These are phyloP conservation scores for Indicator indicator DNA, from an alignment of 2,113 vertebrate species.

Conservation along the genomic window DNA sequence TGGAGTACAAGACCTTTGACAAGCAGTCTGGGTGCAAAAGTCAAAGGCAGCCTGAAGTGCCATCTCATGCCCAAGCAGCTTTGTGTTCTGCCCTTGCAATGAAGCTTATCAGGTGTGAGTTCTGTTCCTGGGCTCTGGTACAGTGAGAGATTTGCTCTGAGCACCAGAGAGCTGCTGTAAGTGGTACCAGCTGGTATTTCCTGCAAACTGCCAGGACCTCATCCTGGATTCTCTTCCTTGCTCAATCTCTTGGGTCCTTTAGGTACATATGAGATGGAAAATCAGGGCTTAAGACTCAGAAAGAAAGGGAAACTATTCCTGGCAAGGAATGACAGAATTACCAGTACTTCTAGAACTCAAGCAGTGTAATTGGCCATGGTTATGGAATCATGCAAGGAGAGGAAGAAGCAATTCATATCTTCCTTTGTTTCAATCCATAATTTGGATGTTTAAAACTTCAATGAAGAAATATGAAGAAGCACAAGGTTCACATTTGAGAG, in stretches of 20 bases:
- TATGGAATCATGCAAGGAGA: fast-evolving
- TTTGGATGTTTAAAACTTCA: neutral
- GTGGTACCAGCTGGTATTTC: neutral
- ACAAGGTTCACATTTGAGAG: neutral
- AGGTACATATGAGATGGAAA: neutral
- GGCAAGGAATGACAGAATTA: neutral
- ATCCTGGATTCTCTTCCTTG: neutral
- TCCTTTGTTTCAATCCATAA: neutral
- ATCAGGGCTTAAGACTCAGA: fast-evolving
- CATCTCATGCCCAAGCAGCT: fast-evolving
- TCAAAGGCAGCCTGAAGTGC: neutral
- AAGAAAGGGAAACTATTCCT: neutral
- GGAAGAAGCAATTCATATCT: neutral
- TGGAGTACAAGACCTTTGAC: fast-evolving
- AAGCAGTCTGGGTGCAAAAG: neutral
- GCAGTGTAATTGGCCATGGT: neutral
- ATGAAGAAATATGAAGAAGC: neutral
- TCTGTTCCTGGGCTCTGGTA: neutral
- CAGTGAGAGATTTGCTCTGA: fast-evolving
- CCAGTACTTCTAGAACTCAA: neutral
- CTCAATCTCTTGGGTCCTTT: neutral
- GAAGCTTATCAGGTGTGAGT: neutral
- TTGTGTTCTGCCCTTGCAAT: neutral
- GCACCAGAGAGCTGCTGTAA: neutral
- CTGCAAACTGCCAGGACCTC: neutral